Conservation (phyloP, 1,140 invertebrate species). For the Wiebesia pumilae region DNA sequence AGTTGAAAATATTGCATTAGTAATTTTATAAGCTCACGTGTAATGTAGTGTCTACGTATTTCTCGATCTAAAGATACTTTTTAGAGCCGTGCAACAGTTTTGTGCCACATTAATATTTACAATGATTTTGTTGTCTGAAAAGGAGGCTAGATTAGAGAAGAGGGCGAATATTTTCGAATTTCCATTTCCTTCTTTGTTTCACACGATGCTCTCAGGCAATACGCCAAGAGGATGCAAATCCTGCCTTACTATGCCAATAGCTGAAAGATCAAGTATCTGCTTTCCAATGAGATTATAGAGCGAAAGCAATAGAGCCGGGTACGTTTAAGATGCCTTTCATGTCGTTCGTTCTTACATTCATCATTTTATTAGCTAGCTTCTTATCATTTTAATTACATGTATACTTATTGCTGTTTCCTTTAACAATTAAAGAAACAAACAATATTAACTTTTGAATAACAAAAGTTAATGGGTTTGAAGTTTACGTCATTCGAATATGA, state of each 20-base stretch:
- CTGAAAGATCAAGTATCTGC: neutral
- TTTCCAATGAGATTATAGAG: slow-evolving; percentile 35
- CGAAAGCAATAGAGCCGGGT: slow-evolving; percentile 7
- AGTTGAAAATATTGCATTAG: too few relatives aligned
- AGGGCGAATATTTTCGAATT: slow-evolving; percentile 32
- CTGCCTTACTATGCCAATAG: too few relatives aligned
- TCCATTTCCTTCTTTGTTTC: slow-evolving; percentile 37
- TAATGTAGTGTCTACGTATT: too few relatives aligned
- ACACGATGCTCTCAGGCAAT: neutral
- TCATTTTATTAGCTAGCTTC: slow-evolving; percentile 14
- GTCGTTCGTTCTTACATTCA: neutral
- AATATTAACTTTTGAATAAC: neutral
- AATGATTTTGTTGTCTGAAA: neutral
- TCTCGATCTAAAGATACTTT: too few relatives aligned
- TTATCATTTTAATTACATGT: neutral
- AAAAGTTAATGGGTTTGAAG: neutral
- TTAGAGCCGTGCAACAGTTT: neutral
- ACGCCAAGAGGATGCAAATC: slow-evolving; percentile 37
- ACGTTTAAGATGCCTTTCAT: slow-evolving; percentile 9
- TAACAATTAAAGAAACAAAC: too few relatives aligned
- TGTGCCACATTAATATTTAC: neutral
- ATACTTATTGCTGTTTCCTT: neutral
- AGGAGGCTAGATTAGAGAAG: too few relatives aligned
- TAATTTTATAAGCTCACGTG: too few relatives aligned
- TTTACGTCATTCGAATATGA: neutral